A percentile compares a stretch with the other conserved stretches of the same genome.
Evolutionary conservation across 2,113 vertebrate genomes (phyloP).

Genomic region (Nipponia nippon): DNA sequence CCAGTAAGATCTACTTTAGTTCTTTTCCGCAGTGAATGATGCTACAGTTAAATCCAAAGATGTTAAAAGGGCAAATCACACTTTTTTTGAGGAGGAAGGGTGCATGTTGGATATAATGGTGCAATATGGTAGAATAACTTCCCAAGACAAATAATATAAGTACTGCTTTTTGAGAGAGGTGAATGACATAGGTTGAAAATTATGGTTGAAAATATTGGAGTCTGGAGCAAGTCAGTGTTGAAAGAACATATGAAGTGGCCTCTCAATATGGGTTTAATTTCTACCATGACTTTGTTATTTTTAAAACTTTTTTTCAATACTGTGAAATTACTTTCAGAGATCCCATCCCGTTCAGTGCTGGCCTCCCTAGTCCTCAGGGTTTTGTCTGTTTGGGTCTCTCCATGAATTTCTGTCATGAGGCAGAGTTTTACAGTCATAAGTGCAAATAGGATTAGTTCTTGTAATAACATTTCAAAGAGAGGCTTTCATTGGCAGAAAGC

Average conservation of each 20-base stretch:
- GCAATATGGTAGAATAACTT: not conserved
- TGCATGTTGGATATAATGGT: not conserved
- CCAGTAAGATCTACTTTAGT: not conserved
- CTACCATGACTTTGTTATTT: not conserved
- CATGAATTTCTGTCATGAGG: not conserved
- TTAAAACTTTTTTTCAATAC: not conserved
- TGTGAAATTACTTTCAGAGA: not conserved
- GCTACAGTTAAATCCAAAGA: not conserved
- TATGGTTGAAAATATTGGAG: not conserved
- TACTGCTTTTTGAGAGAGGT: not conserved
- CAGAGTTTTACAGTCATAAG: not conserved
- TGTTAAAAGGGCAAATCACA: not conserved
- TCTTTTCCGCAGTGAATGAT: not conserved
- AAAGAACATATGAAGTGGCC: not conserved
- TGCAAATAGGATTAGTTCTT: not conserved
- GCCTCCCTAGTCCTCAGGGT: not conserved
- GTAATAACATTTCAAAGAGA: not conserved
- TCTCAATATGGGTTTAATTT: not conserved
- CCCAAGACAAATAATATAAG: not conserved
- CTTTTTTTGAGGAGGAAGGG: not conserved
- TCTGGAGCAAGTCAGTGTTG: not conserved
- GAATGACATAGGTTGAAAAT: not conserved
- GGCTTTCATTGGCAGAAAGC: not conserved
- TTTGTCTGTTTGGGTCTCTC: not conserved
- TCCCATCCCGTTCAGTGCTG: not conserved